Conservation (phyloP, 2,888 invertebrate genomes). For the Crossocerus cetratus region DNA sequence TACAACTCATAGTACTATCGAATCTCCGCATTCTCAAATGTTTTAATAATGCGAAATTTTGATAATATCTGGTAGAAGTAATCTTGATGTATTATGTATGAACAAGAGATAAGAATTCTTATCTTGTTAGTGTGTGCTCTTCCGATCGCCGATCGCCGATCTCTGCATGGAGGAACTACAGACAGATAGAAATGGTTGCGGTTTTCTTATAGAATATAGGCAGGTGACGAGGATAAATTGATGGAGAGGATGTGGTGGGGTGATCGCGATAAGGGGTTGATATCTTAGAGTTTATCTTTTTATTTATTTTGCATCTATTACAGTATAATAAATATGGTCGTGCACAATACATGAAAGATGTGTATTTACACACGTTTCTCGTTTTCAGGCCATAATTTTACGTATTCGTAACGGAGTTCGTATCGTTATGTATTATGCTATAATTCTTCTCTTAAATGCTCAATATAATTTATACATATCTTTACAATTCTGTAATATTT, state of each 20-base stretch:
- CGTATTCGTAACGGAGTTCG: slow-evolving; percentile 66
- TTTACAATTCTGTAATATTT: slow-evolving; percentile 65
- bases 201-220: too few relatives aligned
- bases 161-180: too few relatives aligned
- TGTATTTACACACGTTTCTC: slow-evolving; percentile 72
- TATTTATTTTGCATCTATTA: slow-evolving; percentile 73
- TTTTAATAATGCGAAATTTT: not conserved
- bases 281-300: slow-evolving; percentile 52
- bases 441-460: slow-evolving; percentile 42
- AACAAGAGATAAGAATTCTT: slow-evolving; percentile 27
- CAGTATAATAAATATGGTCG: slow-evolving; percentile 74
- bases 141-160: too few relatives aligned
- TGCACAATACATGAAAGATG: slow-evolving; percentile 72
- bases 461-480: slow-evolving; percentile 67
- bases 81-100: not conserved
- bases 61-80: not conserved
- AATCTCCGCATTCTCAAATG: too few relatives aligned
- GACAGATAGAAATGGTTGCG: too few relatives aligned
- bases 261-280: slow-evolving; percentile 25
- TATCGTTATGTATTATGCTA: slow-evolving; percentile 52
- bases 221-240: too few relatives aligned
- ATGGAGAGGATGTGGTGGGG: not conserved
- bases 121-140: slow-evolving; percentile 19
- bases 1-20: too few relatives aligned
- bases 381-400: slow-evolving; percentile 72